Percentiles rank a stretch among this genome's conserved stretches.
These are phyloP conservation scores for Mythimna impura DNA, from an alignment of 2,888 invertebrate species.

Conservation along the genomic window DNA sequence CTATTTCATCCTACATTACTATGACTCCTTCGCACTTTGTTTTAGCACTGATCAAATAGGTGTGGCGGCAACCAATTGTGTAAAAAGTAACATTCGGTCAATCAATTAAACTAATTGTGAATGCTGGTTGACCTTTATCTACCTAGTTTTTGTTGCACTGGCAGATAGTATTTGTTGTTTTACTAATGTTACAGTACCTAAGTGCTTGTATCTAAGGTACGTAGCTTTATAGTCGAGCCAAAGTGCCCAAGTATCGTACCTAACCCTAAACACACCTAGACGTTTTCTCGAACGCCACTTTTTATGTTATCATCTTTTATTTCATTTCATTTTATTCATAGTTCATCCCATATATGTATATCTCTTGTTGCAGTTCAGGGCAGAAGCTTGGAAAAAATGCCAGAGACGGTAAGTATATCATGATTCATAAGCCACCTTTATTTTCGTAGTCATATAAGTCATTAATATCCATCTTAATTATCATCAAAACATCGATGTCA, in stretches of 20 bases:
- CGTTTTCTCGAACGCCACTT: background rate
- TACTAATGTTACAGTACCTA: background rate
- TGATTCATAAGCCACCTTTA: background rate
- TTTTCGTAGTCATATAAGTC: background rate
- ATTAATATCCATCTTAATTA: background rate
- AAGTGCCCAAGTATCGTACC: background rate
- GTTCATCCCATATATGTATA: constrained; percentile 10
- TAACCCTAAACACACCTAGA: background rate
- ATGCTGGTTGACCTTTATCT: background rate
- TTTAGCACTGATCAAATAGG: background rate
- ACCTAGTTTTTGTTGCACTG: background rate
- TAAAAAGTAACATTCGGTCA: background rate
- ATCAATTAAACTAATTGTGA: background rate
- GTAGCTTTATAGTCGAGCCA: background rate
- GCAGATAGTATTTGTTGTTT: background rate
- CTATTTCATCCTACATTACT: background rate
- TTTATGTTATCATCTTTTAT: background rate
- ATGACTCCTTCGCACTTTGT: background rate
- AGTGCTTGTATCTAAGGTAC: background rate
- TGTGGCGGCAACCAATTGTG: background rate
- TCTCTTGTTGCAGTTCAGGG: constrained; percentile 41
- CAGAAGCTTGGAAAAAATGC: constrained; percentile 37
- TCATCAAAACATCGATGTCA: background rate
- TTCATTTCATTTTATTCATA: constrained; percentile 21
- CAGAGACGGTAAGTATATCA: constrained; percentile 27